A percentile compares a stretch with the other conserved stretches of the same genome.
phyloP scores from a whole-genome alignment of 1,140 invertebrate species.

The Oncopodura yosiiana region DNA sequence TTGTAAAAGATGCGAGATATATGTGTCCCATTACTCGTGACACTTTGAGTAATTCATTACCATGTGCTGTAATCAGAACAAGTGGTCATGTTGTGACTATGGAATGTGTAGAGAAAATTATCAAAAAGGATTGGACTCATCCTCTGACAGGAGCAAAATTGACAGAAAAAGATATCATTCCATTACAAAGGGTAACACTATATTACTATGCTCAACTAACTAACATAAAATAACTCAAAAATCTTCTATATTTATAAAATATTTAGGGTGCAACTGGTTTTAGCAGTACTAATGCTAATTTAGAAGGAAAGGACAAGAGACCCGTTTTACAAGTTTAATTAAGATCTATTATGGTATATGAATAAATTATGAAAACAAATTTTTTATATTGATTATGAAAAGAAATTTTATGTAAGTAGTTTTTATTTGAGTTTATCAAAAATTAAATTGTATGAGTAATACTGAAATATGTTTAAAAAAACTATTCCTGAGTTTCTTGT shows the following conservation, averaged over 20 bases:
- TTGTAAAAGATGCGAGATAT: slow-evolving; percentile 77
- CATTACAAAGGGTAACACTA: slow-evolving; percentile 64
- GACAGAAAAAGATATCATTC: slow-evolving; percentile 88
- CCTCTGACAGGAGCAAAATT: slow-evolving; percentile 79
- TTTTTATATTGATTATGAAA: too few species aligned
- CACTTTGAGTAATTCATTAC: slow-evolving; percentile 84
- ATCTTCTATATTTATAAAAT: slow-evolving; percentile 17
- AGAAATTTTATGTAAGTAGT: too few species aligned
- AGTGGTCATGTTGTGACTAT: slow-evolving; percentile 92
- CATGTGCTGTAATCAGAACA: slow-evolving; percentile 80
- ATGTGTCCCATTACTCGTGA: slow-evolving; percentile 97
- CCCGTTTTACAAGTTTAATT: slow-evolving; percentile 73
- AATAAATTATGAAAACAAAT: too few species aligned
- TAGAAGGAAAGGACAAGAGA: slow-evolving; percentile 72
- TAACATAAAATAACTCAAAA: background rate
- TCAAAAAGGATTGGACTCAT: slow-evolving; percentile 95
- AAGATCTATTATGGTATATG: too few species aligned
- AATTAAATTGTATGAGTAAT: too few species aligned
- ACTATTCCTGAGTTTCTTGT: too few species aligned
- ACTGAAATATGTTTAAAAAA: too few species aligned
- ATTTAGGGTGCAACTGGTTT: slow-evolving; percentile 87
- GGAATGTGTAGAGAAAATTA: slow-evolving; percentile 92
- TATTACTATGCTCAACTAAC: background rate
- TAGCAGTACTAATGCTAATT: slow-evolving; percentile 68
- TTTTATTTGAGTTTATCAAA: too few species aligned